Evolutionary conservation across 2,797 vertebrate species (phyloP), one percentile per base, ranked within the genome.

Genomic region (Anabas testudineus): DNA sequence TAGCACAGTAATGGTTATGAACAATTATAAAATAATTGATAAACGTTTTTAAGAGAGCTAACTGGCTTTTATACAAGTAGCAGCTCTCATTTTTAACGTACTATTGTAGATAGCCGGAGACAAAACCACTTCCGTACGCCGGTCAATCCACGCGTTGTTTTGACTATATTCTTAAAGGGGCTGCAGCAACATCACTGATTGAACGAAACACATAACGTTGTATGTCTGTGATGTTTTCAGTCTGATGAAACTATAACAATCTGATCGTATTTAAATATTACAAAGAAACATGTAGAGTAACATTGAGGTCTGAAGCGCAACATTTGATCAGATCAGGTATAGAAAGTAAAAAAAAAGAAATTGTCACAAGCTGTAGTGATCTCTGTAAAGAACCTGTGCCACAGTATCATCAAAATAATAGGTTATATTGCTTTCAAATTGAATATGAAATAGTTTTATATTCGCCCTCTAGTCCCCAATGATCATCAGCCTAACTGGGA

Each of bases 91-190:
- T 80, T 87, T 81, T 72, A 49, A 51, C 48, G 55, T 36, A 51
- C 34, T 79, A 66, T 32, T 65, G 72, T 71, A 34, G 30, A 14
- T 32, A 76, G 24, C 53, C 22, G 36, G 83, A 78, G 57, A 88
- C 72, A 57, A 61, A 78, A 78, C 15, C 82, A 91, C 88, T 93
- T 92, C 92, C 92, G 88, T 78, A 63, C 88, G 74, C 85, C 73
- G 81, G 67, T 19, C 66, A 39, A 65, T 59, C 37, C 90, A 90
- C 75, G 89, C 92, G 92, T 93, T 93, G 91, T 93, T 93, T 91
- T 91, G 92, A 88, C 90, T 91, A 54, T 78, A 79, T 71, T 59
- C 88, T 92, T 92, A 93, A 93, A 93, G 92, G 80, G 69, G 14
- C 86, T 88, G 85, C 60, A 53, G 19, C 22, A 62, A 21, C 14